phyloP scores from a whole-genome alignment of 2,888 invertebrate genomes.

The Drosophila macrospina region DNA sequence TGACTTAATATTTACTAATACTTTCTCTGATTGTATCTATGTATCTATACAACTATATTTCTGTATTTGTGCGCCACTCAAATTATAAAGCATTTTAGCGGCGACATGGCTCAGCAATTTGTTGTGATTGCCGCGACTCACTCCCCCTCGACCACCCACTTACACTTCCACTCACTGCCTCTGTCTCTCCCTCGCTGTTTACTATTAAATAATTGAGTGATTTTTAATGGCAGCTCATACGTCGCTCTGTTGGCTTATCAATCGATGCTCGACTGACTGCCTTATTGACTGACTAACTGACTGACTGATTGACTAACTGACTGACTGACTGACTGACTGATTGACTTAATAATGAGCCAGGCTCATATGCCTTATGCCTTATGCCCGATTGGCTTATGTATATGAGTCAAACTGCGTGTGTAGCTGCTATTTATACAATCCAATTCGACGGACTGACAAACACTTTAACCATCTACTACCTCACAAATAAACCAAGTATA shows the following conservation, averaged over 20 bases:
- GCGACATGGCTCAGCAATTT: conserved; percentile 31
- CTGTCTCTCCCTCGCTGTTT: conserved; percentile 11
- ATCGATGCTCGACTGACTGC: conserved; percentile 43
- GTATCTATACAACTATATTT: conserved; percentile 3
- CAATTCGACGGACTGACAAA: conserved; percentile 23
- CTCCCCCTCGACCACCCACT: background rate
- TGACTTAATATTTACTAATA: conserved; percentile 15
- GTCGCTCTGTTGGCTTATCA: conserved; percentile 45
- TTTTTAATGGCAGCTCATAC: conserved; percentile 49
- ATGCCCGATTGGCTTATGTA: conserved; percentile 19
- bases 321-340: background rate
- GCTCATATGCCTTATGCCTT: background rate
- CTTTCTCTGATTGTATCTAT: conserved; percentile 12
- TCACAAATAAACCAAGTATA: conserved; percentile 21
- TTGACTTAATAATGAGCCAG: conserved; percentile 25
- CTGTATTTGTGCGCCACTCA: conserved; percentile 12
- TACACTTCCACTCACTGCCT: background rate
- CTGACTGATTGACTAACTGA: conserved; percentile 35
- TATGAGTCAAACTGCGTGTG: conserved; percentile 42
- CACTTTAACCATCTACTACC: conserved; percentile 10
- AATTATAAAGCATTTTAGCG: conserved; percentile 54
- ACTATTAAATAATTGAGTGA: conserved; percentile 67
- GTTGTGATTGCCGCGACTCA: conserved; percentile 34
- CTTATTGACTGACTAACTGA: conserved; percentile 3
- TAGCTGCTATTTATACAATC: conserved; percentile 36